These are phyloP conservation scores for Dasypus novemcinctus DNA, from an alignment of 2,113 vertebrate genomes.

Conservation along the genomic window DNA sequence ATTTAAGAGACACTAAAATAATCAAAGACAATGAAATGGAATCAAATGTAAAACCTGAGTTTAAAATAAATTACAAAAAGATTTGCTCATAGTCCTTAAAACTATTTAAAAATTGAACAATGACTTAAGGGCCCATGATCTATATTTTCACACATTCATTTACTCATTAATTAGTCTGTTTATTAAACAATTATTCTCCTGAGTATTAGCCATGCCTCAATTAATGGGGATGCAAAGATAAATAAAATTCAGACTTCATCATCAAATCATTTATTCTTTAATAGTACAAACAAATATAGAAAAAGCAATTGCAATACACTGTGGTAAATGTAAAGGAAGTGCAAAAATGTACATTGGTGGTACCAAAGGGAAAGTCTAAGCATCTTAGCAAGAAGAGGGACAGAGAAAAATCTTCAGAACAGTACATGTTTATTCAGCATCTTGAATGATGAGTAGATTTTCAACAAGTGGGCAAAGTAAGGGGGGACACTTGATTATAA, in stretches of 20 bases:
- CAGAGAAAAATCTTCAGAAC: neutral
- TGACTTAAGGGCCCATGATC: neutral
- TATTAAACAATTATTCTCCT: conserved; percentile 32
- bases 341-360: neutral
- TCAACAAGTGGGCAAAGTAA: neutral
- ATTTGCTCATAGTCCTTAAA: neutral
- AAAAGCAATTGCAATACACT: neutral
- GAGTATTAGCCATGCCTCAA: neutral
- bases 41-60: conserved; percentile 34
- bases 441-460: neutral
- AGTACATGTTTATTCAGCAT: neutral
- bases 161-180: conserved; percentile 27
- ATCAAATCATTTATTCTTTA: neutral
- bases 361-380: neutral
- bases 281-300: neutral
- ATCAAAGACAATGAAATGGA: conserved; percentile 28
- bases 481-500: neutral
- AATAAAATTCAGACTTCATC: neutral
- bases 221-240: neutral
- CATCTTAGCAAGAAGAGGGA: neutral
- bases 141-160: conserved; percentile 6
- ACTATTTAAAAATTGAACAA: conserved; percentile 30
- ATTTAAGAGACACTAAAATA: conserved; percentile 38
- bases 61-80: conserved; percentile 59
- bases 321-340: neutral